Evolutionary conservation across 1,140 invertebrate genomes (phyloP), one percentile per base, ranked within the genome.

Genomic region (Drosophila navojoa): DNA sequence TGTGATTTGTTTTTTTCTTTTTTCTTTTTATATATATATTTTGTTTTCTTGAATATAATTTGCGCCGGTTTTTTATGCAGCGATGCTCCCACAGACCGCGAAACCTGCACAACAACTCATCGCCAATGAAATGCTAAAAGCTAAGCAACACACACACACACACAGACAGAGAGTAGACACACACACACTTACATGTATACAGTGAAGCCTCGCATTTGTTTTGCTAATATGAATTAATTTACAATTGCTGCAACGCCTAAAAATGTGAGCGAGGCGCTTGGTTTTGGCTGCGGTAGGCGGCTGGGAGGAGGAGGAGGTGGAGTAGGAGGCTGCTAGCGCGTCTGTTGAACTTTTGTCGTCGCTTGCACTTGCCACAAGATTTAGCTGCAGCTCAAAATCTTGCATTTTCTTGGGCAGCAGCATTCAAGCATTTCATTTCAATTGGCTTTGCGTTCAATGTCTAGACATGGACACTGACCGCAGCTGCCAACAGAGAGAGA

Each of bases 161-260:
- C 49, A 55, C 10, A 52, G 10, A 44, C 19, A 62, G 40, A 38
- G 15, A 60, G 11, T 68, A 54, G 22, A 47, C 44, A 59, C 32
- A 73, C 19, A 71, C 10, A 53, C 57, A 60, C 64, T 70, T 44
- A 76, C 60, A 69, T 32, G 52, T 2, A 7, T 38, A 32, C 55
- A 57, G 16, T 52, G 38, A 42, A 60, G 61, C 75, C 64, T 71
- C 77, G 84, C 79, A 89, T 87, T 89, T 87, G 82, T 87, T 87
- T 89, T 70, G 82, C 82, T 87, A 87, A 87, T 87, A 87, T 87
- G 79, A 87, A 87, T 87, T 87, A 87, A 87, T 87, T 87, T 87
- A 89, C 84, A 89, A 89, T 79, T 79, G 71, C 84, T 71, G 80
- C 80, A 71, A 84, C 80, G 77, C 71, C 76, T 76, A 59, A 55